Conservation (phyloP, 2,888 invertebrate genomes). For the Aphodius sticticus region DNA sequence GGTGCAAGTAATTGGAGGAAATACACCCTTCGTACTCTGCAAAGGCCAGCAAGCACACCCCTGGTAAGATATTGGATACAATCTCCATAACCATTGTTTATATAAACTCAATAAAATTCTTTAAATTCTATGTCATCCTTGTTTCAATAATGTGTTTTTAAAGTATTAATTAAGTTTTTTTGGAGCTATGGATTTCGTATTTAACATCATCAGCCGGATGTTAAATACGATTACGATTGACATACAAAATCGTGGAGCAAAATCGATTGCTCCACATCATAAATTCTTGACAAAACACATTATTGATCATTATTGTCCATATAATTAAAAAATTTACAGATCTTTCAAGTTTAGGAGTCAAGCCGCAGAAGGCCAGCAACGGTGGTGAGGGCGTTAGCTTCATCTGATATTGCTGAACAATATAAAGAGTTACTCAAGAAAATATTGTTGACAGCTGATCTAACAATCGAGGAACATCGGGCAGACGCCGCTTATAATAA, state of each 20-base stretch:
- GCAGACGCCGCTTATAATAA: too few species aligned
- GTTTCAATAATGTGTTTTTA: neutral
- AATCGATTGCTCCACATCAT: neutral
- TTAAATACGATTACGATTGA: too few species aligned
- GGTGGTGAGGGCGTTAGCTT: too few species aligned
- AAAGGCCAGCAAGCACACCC: neutral
- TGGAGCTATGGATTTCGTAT: neutral
- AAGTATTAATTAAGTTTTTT: neutral
- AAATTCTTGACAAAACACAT: neutral
- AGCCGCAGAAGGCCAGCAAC: too few species aligned
- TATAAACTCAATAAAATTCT: neutral
- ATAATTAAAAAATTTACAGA: neutral
- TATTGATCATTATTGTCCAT: neutral
- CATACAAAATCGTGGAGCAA: too few species aligned
- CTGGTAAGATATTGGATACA: neutral
- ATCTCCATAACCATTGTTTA: too few species aligned
- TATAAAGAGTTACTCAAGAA: too few species aligned
- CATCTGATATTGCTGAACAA: too few species aligned
- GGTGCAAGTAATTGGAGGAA: neutral
- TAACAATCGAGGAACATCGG: too few species aligned
- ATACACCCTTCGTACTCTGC: neutral
- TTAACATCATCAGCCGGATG: constrained; percentile 4
- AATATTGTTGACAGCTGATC: too few species aligned
- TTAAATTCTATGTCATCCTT: neutral
- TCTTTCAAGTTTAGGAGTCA: too few species aligned